Percentiles rank a stretch among this genome's conserved stretches.
phyloP scores from a whole-genome alignment of 2,888 invertebrate species.

The Mythimna vitellina region DNA sequence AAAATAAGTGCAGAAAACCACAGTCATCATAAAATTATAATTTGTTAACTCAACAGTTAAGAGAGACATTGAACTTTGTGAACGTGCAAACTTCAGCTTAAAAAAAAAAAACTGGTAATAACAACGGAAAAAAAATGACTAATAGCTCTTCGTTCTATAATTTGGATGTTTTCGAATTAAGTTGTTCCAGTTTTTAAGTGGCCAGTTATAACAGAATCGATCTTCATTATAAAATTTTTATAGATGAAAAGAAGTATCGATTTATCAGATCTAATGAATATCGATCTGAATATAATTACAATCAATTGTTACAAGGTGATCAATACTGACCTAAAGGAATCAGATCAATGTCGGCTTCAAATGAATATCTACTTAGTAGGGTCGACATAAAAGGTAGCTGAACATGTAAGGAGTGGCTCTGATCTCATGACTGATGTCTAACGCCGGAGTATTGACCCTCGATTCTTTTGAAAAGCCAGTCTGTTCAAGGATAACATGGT shows the following conservation, averaged over 20 bases:
- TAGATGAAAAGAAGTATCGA: constrained; percentile 19
- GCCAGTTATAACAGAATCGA: constrained; percentile 11
- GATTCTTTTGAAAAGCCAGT: constrained; percentile 44
- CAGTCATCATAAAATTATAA: constrained; percentile 32
- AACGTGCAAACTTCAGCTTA: constrained; percentile 24
- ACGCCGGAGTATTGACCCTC: constrained; percentile 61
- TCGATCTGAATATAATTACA: constrained; percentile 50
- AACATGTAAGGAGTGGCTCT: constrained; percentile 61
- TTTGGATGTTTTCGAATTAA: constrained; percentile 34
- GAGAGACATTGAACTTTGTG: constrained; percentile 55
- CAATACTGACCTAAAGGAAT: constrained; percentile 46
- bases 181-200: constrained; percentile 28
- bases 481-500: constrained; percentile 57
- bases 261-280: constrained; percentile 25
- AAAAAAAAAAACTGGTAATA: constrained; percentile 38
- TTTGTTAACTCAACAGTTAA: constrained; percentile 21
- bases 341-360: constrained; percentile 58
- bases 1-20: constrained; percentile 23
- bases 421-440: constrained; percentile 66
- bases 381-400: constrained; percentile 49
- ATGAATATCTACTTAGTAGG: constrained; percentile 47
- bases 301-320: constrained; percentile 60
- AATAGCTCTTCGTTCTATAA: constrained; percentile 25
- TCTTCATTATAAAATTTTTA: constrained; percentile 7
- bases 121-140: constrained; percentile 37